phyloP scores from a whole-genome alignment of 2,888 invertebrate species.

The Loripinus fragilis region DNA sequence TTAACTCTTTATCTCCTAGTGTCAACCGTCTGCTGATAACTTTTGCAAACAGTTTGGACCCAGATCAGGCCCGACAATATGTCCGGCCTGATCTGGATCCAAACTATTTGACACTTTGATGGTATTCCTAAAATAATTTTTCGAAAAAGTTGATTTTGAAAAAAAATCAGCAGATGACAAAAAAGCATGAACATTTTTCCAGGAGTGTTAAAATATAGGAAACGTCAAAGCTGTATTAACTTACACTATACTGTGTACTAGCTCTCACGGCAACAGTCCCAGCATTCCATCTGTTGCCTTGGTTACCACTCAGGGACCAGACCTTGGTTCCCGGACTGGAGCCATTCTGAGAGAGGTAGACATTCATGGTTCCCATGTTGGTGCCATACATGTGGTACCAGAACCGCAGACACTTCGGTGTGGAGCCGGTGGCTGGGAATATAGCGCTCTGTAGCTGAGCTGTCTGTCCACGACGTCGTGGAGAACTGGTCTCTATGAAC shows the following conservation, averaged over 20 bases:
- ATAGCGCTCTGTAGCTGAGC: conserved; percentile 73
- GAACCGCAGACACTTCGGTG: conserved; percentile 75
- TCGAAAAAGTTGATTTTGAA: too few relatives aligned
- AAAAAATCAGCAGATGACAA: too few relatives aligned
- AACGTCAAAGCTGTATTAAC: conserved; percentile 6
- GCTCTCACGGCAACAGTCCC: conserved; percentile 69
- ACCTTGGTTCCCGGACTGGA: conserved; percentile 59
- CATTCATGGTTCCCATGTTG: conserved; percentile 73
- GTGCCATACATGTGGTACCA: conserved; percentile 81
- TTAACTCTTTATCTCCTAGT: too few relatives aligned
- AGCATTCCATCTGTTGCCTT: conserved; percentile 68
- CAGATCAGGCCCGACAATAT: too few relatives aligned
- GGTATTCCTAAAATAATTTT: too few relatives aligned
- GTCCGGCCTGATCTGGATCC: too few relatives aligned
- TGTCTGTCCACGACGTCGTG: conserved; percentile 68
- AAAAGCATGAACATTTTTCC: too few relatives aligned
- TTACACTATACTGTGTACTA: conserved; percentile 65
- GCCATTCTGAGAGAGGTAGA: conserved; percentile 70
- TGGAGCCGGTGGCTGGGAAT: conserved; percentile 61
- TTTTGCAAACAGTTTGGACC: too few relatives aligned
- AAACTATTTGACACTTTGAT: too few relatives aligned
- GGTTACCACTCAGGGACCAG: conserved; percentile 73
- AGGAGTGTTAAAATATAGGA: too few relatives aligned
- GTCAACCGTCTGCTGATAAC: too few relatives aligned
- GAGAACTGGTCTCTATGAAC: conserved; percentile 75